phyloP scores from a whole-genome alignment of 1,140 invertebrate species.

The Ectropis grisescens region DNA sequence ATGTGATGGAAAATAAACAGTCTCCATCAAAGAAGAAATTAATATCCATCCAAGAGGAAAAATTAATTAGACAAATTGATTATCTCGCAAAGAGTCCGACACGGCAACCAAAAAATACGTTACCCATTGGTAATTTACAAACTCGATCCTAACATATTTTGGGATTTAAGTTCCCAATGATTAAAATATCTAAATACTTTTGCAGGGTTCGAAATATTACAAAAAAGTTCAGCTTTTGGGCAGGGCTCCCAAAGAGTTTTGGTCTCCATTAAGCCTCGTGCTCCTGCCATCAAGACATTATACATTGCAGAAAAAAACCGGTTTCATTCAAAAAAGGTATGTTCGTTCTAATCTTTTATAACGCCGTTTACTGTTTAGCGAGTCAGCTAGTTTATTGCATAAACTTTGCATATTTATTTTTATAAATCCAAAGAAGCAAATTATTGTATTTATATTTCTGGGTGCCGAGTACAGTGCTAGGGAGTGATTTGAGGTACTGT shows the following conservation, averaged over 20 bases:
- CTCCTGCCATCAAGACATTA: slow-evolving; percentile 46
- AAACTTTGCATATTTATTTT: too few species aligned
- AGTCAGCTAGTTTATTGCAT: too few species aligned
- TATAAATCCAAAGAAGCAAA: too few species aligned
- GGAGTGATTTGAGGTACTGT: too few species aligned
- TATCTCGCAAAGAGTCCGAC: slow-evolving; percentile 15
- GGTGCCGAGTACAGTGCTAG: too few species aligned
- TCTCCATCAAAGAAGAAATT: slow-evolving; percentile 44
- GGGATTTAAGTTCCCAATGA: too few species aligned
- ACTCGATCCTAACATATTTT: too few species aligned
- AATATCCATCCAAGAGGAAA: slow-evolving; percentile 48
- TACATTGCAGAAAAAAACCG: slow-evolving; percentile 46
- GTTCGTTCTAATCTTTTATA: slow-evolving; percentile 1
- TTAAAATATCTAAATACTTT: too few species aligned
- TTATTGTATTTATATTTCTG: too few species aligned
- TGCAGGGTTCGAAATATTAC: slow-evolving; percentile 28
- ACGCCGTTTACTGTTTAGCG: too few species aligned
- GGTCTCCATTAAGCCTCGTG: slow-evolving; percentile 39
- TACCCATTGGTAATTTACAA: slow-evolving; percentile 26
- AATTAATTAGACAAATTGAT: slow-evolving; percentile 42
- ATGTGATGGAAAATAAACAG: slow-evolving; percentile 63
- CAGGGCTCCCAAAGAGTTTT: slow-evolving; percentile 33
- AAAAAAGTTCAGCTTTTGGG: slow-evolving; percentile 20
- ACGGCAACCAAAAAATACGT: slow-evolving; percentile 23
- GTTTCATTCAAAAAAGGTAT: slow-evolving; percentile 34